phyloP scores from a whole-genome alignment of 2,888 invertebrate genomes.

The Morinoia aosen region DNA sequence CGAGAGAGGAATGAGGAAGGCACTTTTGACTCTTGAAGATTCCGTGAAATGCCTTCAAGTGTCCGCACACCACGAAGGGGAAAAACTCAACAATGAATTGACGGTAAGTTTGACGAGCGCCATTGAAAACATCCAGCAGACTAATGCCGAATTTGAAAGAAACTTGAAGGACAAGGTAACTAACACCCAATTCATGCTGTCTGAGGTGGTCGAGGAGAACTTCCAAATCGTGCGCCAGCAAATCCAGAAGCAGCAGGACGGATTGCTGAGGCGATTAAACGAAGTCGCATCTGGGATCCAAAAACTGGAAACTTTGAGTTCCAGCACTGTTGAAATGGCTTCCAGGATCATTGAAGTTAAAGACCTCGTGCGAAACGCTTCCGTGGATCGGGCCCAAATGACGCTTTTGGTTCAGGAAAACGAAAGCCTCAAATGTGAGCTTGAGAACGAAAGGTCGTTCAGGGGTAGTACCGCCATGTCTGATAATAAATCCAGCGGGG shows the following conservation, averaged over 20 bases:
- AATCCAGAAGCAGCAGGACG: slow-evolving; percentile 19
- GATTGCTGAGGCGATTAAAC: neutral
- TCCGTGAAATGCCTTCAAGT: neutral
- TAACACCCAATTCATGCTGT: neutral
- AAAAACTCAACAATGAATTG: neutral
- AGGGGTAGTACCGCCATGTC: neutral
- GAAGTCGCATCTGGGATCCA: neutral
- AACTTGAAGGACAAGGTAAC: neutral
- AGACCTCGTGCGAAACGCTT: neutral
- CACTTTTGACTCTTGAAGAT: neutral
- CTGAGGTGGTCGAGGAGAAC: slow-evolving; percentile 8
- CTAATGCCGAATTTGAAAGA: neutral
- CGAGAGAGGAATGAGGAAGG: neutral
- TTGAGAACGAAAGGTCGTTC: neutral
- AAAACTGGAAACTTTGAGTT: neutral
- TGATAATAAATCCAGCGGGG: neutral
- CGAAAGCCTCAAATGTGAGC: slow-evolving; percentile 1
- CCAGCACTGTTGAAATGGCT: neutral
- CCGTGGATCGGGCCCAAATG: neutral
- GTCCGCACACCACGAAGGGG: neutral
- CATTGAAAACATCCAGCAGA: neutral
- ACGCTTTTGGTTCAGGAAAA: neutral
- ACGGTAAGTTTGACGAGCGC: neutral
- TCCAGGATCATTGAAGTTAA: neutral
- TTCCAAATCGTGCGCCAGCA: slow-evolving; percentile 4